Evolutionary conservation across 2,888 invertebrate species (phyloP), one percentile per base, ranked within the genome.

Genomic region (Sialis lutaria): DNA sequence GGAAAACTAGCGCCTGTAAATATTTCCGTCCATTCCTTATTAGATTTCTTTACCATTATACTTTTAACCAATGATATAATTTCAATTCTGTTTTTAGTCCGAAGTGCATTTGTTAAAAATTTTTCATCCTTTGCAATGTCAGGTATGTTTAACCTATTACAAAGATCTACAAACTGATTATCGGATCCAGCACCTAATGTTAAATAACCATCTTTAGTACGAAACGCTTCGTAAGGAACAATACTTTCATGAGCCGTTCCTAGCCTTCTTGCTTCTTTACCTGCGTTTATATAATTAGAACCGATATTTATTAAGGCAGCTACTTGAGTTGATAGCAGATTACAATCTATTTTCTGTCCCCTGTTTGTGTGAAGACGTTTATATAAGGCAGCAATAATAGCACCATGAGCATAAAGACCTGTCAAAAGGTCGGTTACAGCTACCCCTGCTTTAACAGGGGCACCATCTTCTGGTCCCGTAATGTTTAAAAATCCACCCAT

Each of bases 221-320:
- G 71, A 58, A 95, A 96, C 4, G 86, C 78, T 70, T 95, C 82
- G 60, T 97, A 96, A 0, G 96, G 96, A 0, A 96, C 96, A 50
- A 97, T 82, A 60, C 88, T 92, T 50, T 82, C 85, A 62, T 97
- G 96, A 0, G 87, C 87, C 0, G 93, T 93, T n/a, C 96, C 96
- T 78, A 83, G 84, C 45, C 88, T 72, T 49, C 72, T 68, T 0
- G 83, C 84, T 56, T 89, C 87, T 30, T 72, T 70, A 0, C 81
- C 82, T 42, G 80, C 82, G 63, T 96, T 97, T 32, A 97, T 67
- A 64, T 87, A 96, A 65, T 88, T 92, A 1, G 83, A 82, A 0
- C 81, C 93, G 8, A 95, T 73, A 61, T 96, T 93, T 22, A 89
- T 86, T 61, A 97, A 72, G 56, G 81, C 77, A 0, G 92, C 78